Base-by-base conservation (phyloP, 2,797 vertebrate genomes). In the Pangasius krempfi region DNA sequence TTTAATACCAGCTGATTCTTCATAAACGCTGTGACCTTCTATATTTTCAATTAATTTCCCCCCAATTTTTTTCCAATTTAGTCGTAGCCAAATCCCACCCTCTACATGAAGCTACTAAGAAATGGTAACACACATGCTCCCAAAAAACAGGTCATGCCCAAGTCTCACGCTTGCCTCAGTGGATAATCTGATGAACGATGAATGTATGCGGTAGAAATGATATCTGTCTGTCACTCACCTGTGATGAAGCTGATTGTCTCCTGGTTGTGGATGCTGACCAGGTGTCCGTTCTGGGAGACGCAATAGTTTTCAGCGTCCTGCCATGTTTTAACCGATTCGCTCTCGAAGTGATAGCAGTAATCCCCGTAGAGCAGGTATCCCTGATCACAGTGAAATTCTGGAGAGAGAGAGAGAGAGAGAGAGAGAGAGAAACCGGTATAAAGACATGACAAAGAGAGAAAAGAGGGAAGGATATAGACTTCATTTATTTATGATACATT, bases 311-410 rank as follows among this genome's bases (percentile, higher is more conserved):
- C 94, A 0, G 96, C 96, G 0, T 95, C 94, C 0, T 95, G 92
- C 95, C 95, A 97, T 25, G 81, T 94, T 64, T 94, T 94, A 66
- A 91, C 86, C 0, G 16, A 13, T 84, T 97, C 95, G 0, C 80
- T 89, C 93, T 96, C 94, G 87, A 97, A 97, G 70, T 93, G 92
- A 89, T 96, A 97, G 91, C 96, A 97, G 93, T 90, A 90, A 88
- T 96, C 90, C 7, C 85, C 89, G 4, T 92, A 96, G 70, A 97
- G 64, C 89, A 97, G 88, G 83, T 95, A 96, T 0, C 96, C 96
- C 5, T 73, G 0, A 84, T 95, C 96, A 90, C 96, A 97, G 93
- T 96, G 93, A 70, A 88, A 95, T 13, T 94, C 96, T 97, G 87
- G 50, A 86, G 18, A 50, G 70, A 60, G 54, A 80, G 52, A 79